Percentiles rank a stretch among this genome's conserved stretches.
These are phyloP conservation scores for Dione vanillae DNA, from an alignment of 2,888 invertebrate genomes.

Conservation along the genomic window DNA sequence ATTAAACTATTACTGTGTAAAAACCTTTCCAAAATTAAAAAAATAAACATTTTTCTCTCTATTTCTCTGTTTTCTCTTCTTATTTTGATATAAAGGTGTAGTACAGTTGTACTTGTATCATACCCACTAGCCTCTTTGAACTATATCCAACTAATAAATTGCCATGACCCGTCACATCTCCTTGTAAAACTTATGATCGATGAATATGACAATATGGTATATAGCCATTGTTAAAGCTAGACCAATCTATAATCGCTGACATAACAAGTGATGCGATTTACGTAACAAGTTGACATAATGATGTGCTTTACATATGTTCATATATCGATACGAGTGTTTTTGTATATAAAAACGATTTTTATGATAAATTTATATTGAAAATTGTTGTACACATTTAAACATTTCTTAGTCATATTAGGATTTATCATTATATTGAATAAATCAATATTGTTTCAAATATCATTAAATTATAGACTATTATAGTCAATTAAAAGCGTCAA, in stretches of 20 bases:
- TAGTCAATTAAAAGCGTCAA: no score
- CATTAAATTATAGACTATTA: no score
- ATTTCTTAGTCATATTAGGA: no score
- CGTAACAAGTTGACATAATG: slow-evolving; percentile 4
- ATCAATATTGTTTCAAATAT: no score
- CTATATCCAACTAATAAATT: slow-evolving; percentile 14
- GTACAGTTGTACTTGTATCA: no score
- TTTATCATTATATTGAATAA: no score
- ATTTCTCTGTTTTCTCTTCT: no score
- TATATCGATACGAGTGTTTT: background rate
- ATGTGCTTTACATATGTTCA: background rate
- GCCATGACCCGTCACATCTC: slow-evolving; percentile 8
- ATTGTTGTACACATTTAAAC: no score
- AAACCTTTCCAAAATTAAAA: no score
- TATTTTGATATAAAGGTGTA: no score
- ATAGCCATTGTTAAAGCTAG: slow-evolving; percentile 32
- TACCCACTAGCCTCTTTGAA: background rate
- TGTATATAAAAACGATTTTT: background rate
- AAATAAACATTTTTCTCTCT: no score
- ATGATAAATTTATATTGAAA: background rate
- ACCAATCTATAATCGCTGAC: slow-evolving; percentile 36
- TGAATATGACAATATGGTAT: slow-evolving; percentile 21
- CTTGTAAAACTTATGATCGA: slow-evolving; percentile 23
- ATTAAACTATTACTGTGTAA: no score
- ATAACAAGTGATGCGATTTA: slow-evolving; percentile 24